phyloP scores from a whole-genome alignment of 2,113 vertebrate genomes.

The Malurus alboscapulatus region DNA sequence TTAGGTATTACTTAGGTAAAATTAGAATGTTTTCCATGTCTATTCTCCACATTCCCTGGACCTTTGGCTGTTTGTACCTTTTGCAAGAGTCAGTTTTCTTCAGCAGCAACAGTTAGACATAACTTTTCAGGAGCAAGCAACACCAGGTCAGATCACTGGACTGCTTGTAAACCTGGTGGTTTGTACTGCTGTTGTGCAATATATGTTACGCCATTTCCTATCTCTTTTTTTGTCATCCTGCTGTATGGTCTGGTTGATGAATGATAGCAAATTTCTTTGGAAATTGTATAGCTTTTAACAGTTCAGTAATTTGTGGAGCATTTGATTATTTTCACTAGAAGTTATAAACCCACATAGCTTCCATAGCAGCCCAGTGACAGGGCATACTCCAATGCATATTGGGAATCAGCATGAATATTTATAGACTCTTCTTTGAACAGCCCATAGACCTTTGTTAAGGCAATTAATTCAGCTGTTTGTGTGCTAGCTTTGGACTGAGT shows the following conservation, averaged over 20 bases:
- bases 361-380: background rate
- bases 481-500: background rate
- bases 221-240: background rate
- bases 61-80: background rate
- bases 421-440: background rate
- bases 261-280: background rate
- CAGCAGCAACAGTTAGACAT: background rate
- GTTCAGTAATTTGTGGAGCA: background rate
- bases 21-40: background rate
- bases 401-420: background rate
- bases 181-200: rapidly evolving
- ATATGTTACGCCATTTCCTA: background rate
- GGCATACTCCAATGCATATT: background rate
- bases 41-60: background rate
- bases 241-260: background rate
- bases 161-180: background rate
- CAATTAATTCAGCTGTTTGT: background rate
- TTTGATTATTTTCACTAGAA: background rate
- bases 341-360: background rate
- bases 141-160: rapidly evolving
- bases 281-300: background rate
- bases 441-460: background rate
- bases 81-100: background rate
- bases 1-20: background rate
- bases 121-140: background rate